These are phyloP conservation scores for Melanargia galathea DNA, from an alignment of 2,888 invertebrate species.

Conservation along the genomic window DNA sequence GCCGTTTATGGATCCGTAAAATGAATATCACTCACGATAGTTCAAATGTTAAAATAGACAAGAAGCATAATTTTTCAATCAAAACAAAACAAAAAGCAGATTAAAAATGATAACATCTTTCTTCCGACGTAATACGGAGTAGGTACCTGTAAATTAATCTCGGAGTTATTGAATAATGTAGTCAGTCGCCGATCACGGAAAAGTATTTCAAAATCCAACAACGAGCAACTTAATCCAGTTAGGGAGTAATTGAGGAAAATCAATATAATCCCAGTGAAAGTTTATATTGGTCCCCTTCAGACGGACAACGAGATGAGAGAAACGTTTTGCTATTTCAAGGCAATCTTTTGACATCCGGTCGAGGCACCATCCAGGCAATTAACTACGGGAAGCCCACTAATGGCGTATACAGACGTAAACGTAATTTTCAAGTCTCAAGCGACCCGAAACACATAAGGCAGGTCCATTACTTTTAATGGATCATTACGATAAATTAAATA, in stretches of 20 bases:
- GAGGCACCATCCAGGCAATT: slow-evolving; percentile 73
- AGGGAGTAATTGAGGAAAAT: slow-evolving; percentile 31
- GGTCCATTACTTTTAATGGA: slow-evolving; percentile 39
- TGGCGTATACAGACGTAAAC: slow-evolving; percentile 64
- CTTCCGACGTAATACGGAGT: not conserved
- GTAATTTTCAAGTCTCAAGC: slow-evolving; percentile 42
- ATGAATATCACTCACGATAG: no score
- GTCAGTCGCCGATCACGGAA: slow-evolving; percentile 7
- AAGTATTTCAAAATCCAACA: slow-evolving; percentile 12
- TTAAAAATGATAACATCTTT: not conserved
- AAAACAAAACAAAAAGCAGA: not conserved
- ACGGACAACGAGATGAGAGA: slow-evolving; percentile 41
- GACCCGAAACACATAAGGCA: slow-evolving; percentile 45
- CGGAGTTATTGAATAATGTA: slow-evolving; percentile 10
- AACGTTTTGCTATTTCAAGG: slow-evolving; percentile 67
- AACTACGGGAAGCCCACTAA: slow-evolving; percentile 71
- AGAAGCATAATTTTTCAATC: not conserved
- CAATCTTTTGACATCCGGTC: slow-evolving; percentile 78
- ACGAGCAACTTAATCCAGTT: slow-evolving; percentile 19
- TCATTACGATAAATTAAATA: slow-evolving; percentile 44
- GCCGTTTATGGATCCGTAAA: no score
- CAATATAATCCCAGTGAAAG: slow-evolving; percentile 36
- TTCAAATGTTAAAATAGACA: no score
- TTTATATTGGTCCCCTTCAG: slow-evolving; percentile 35
- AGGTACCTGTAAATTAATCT: not conserved